Evolutionary conservation across 1,140 invertebrate species (phyloP).

Genomic region (Bombus impatiens): DNA sequence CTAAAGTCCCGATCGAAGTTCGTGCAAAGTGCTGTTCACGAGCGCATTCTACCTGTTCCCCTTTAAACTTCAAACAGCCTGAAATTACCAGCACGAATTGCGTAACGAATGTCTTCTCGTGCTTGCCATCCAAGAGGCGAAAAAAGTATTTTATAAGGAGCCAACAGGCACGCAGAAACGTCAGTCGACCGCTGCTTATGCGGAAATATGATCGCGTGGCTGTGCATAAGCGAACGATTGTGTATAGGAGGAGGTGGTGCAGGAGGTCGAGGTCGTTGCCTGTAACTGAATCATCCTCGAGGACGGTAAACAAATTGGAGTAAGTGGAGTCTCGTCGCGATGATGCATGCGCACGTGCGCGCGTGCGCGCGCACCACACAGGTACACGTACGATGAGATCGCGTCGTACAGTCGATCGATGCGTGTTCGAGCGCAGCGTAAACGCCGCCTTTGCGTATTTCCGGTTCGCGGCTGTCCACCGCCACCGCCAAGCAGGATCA

Average conservation of each 20-base stretch:
- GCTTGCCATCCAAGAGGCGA: no score
- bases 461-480: not conserved
- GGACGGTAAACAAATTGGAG: slow-evolving; percentile 68
- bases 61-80: not conserved
- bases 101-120: not conserved
- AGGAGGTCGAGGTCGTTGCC: slow-evolving; percentile 60
- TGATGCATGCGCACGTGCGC: slow-evolving; percentile 46
- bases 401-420: not conserved
- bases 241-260: slow-evolving; percentile 30
- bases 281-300: slow-evolving; percentile 57
- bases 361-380: not conserved
- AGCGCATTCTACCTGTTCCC: not conserved
- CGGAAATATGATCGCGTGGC: slow-evolving; percentile 27
- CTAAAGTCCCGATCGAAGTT: no score
- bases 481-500: not conserved
- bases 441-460: not conserved
- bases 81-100: not conserved
- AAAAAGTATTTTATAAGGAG: not conserved
- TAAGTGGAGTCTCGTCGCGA: slow-evolving; percentile 57
- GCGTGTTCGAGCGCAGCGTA: not conserved
- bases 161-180: not conserved
- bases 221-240: slow-evolving; percentile 42
- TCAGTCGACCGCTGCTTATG: not conserved
- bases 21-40: no score
- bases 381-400: not conserved